Conservation (phyloP, 92 coral and sea anemone genomes). For the Epizoanthus scotinus region DNA sequence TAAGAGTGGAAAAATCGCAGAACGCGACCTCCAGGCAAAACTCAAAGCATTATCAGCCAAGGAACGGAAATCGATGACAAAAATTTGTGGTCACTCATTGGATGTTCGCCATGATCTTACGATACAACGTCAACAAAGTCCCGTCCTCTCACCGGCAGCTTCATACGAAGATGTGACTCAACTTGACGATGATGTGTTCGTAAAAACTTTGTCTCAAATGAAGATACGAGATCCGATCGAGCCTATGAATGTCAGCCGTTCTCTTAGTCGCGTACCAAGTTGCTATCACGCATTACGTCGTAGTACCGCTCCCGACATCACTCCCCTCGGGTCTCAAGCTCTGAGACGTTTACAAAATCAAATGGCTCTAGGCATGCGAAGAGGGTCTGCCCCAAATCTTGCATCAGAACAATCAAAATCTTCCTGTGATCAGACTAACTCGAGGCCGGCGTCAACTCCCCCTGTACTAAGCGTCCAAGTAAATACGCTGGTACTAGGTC, state of each 20-base stretch:
- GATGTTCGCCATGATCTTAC: conserved; percentile 66
- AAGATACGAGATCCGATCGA: not conserved
- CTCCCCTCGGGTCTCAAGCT: not conserved
- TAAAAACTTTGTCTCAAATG: not conserved
- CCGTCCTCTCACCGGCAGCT: not conserved
- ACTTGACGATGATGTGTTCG: not conserved
- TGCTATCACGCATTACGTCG: not conserved
- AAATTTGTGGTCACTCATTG: conserved; percentile 59
- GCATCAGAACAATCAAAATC: not conserved
- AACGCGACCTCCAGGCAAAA: conserved; percentile 74
- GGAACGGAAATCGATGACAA: conserved; percentile 73
- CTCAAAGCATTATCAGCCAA: conserved; percentile 60
- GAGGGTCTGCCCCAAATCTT: conserved; percentile 17
- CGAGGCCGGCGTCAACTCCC: conserved; percentile 6
- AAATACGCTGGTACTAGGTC: not conserved
- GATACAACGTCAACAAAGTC: not conserved
- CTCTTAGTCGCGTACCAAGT: not conserved
- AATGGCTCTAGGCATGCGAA: not conserved
- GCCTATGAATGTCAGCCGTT: not conserved
- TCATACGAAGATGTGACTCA: not conserved
- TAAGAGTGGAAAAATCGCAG: conserved; percentile 70
- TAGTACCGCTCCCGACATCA: not conserved
- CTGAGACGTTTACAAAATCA: not conserved
- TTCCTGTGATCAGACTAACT: not conserved
- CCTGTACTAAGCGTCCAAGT: not conserved